Evolutionary conservation across 1,140 invertebrate species (phyloP).

Genomic region (Trialeurodes vaporariorum): DNA sequence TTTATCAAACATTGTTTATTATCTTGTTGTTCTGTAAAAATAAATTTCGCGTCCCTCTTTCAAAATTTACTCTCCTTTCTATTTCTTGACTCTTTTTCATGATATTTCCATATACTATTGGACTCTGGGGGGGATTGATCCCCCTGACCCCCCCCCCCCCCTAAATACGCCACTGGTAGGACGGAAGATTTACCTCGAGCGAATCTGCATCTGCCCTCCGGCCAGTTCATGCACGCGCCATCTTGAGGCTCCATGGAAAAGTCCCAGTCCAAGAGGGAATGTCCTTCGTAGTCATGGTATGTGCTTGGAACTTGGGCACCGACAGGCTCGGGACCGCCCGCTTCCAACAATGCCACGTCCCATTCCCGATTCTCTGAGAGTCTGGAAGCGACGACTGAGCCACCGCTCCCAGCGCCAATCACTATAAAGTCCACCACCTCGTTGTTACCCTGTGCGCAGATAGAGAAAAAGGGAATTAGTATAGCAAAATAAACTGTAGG

Average conservation of each 20-base stretch:
- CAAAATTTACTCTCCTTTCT: no score
- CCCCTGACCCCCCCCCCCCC: background rate
- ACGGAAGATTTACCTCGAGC: conserved; percentile 46
- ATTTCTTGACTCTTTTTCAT: no score
- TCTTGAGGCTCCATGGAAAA: conserved; percentile 40
- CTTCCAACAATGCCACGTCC: conserved; percentile 18
- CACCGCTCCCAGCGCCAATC: conserved; percentile 18
- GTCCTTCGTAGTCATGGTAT: conserved; percentile 16
- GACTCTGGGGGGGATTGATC: background rate
- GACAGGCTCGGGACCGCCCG: conserved; percentile 18
- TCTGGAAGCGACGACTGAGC: conserved; percentile 16
- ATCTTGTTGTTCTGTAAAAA: no score
- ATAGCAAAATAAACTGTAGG: no score
- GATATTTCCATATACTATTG: no score
- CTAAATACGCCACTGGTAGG: no score
- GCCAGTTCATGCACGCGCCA: conserved; percentile 38
- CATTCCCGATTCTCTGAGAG: conserved; percentile 12
- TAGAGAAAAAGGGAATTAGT: no score
- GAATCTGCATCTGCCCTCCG: conserved; percentile 36
- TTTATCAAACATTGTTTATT: no score
- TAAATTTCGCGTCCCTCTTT: no score
- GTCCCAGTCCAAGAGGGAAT: conserved; percentile 17
- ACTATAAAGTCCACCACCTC: conserved; percentile 14
- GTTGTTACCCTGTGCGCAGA: background rate
- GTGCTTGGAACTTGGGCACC: conserved; percentile 15